These are phyloP conservation scores for Hippocampus zosterae DNA, from an alignment of 2,113 vertebrate species.

Conservation along the genomic window DNA sequence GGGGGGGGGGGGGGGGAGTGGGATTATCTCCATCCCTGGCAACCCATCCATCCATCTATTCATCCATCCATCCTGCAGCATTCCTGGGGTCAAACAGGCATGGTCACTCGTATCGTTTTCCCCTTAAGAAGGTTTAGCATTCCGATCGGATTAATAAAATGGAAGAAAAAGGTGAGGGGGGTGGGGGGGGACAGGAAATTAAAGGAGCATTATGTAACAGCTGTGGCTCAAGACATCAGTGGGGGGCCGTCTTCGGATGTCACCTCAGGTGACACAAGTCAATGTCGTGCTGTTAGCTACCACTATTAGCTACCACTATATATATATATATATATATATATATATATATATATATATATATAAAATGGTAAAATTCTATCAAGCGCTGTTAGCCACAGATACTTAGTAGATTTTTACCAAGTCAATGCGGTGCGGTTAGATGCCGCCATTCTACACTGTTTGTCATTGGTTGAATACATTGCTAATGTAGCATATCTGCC, in stretches of 20 bases:
- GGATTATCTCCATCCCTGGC: conserved; percentile 35
- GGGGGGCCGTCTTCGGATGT: not conserved
- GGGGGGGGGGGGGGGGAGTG: not conserved
- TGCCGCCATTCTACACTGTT: no score
- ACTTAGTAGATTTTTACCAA: no score
- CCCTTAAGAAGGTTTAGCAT: not conserved
- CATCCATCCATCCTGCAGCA: conserved; percentile 6
- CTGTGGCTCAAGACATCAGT: not conserved
- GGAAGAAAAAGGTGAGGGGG: not conserved
- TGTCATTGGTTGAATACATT: no score
- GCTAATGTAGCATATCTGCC: no score
- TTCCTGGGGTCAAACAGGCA: conserved; percentile 17
- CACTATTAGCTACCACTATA: not conserved
- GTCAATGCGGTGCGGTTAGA: no score
- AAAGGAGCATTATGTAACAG: conserved; percentile 2
- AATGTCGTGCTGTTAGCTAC: not conserved
- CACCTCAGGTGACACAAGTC: not conserved
- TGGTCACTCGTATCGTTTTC: not conserved
- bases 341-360: no score
- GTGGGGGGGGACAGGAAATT: not conserved
- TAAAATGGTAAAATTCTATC: no score
- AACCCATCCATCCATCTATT: conserved; percentile 11
- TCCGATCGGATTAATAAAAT: not conserved
- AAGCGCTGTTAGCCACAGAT: no score
- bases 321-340: no score